Base-by-base conservation (phyloP, 2,888 invertebrate genomes). In the Lomographa bimaculata region DNA sequence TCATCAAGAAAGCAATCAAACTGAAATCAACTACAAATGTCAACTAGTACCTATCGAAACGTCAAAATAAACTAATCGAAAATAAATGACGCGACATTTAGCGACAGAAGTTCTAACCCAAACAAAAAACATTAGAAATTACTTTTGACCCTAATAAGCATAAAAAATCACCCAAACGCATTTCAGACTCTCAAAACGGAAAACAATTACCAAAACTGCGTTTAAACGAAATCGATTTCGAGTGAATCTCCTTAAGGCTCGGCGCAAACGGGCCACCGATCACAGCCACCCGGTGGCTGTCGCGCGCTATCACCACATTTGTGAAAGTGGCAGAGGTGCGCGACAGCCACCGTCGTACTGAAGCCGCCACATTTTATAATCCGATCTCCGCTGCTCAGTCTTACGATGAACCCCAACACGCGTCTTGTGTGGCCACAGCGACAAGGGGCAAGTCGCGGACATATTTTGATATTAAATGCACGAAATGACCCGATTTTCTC, bases 161-260 rank as follows among this genome's bases (percentile, higher is more conserved):
- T 30, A 19, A 24, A 24, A 60, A 47, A 60, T 46, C 27, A 27
- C 32, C 23, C 10, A 39, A 46, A 47, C 10, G 39, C 25, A 19
- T 25, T 29, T 25, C n/a, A 43, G 42, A 47, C 43, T 48, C 38
- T 42, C 36, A 24, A 46, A 57, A 54, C 51, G 46, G 44, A 61
- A 61, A 62, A 58, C 65, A 64, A 64, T 66, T 64, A 61, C 61
- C 59, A 57, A 20, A 66, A 66, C 67, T 59, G 62, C 66, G 65
- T 50, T 60, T 73, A 82, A 83, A 79, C 73, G 74, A 71, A 84
- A 80, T 83, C 84, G 80, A 84, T 85, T 84, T 79, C 48, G 53
- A 57, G 63, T 60, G 64, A 78, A 73, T 70, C 63, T 49, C 16
- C 24, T 27, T 17, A n/a, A n/a, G n/a, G n/a, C n/a, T n/a, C n/a